Evolutionary conservation across 2,797 vertebrate genomes (phyloP), one percentile per base, ranked within the genome.

Genomic region (Lophura swinhoii): DNA sequence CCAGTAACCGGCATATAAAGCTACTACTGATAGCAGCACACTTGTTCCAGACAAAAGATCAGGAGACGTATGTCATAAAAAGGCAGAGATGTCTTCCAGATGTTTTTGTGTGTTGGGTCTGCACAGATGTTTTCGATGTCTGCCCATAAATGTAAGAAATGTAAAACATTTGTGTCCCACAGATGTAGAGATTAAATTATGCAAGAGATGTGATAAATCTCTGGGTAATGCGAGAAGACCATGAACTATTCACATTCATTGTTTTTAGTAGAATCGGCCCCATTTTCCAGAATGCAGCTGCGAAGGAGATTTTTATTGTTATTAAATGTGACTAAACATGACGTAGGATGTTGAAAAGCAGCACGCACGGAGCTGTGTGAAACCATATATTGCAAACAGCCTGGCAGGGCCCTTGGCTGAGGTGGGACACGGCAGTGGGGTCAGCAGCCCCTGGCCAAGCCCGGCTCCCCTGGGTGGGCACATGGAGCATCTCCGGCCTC

Each of bases 71-170:
- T 97, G 97, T 97, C 97, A 98, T 97, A 97, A 97, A 98, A 97
- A 94, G 94, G 94, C 96, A 97, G 96, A 96, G 97, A 98, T 97
- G 93, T 88, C 97, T 98, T 98, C 98, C 97, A 98, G 97, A 98
- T 98, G 98, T 97, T 95, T 96, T 94, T 85, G 94, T 96, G 95
- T 49, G 43, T 96, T 98, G 95, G 97, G 96, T 87, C 96, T 96
- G 97, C 97, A 97, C 98, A 98, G 97, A 97, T 98, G 98, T 98
- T 98, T 98, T 97, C 59, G 73, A 97, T 97, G 97, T 98, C 97
- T 97, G 97, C 97, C 97, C 97, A 97, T 98, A 97, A 98, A 98
- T 97, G 97, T 91, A 97, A 97, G 97, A 97, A 98, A 98, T 97
- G 97, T 96, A 97, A 98, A 98, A 97, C 98, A 98, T 97, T 98